Evolutionary conservation across 2,888 invertebrate genomes (phyloP).

Genomic region (Drosophila rellima): DNA sequence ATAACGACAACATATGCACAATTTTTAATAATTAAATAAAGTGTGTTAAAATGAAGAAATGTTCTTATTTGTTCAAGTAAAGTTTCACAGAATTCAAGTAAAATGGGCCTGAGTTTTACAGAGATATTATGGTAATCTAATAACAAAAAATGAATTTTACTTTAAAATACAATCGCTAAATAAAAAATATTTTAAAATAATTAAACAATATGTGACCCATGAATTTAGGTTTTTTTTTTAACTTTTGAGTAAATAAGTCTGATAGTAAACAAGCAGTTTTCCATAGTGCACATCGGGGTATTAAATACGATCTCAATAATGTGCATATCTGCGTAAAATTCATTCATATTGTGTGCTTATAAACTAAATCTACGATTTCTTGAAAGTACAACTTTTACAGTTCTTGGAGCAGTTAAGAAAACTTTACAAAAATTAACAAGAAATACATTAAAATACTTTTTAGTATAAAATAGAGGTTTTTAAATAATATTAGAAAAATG

Average conservation of each 20-base stretch:
- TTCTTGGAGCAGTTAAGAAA: background rate
- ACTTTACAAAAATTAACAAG: slow-evolving; percentile 2
- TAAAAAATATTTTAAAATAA: background rate
- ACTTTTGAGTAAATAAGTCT: background rate
- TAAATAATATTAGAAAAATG: background rate
- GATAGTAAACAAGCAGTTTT: background rate
- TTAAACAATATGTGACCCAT: background rate
- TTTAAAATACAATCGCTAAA: background rate
- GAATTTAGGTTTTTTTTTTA: background rate
- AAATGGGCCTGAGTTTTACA: slow-evolving; percentile 17
- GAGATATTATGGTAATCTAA: background rate
- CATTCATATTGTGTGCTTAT: background rate
- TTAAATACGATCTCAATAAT: background rate
- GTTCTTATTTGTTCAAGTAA: too few relatives aligned
- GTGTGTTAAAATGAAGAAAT: too few relatives aligned
- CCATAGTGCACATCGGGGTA: background rate
- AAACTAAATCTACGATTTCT: background rate
- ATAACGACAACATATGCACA: too few relatives aligned
- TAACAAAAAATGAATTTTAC: background rate
- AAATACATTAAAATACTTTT: background rate
- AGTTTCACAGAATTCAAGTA: background rate
- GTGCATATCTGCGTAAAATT: background rate
- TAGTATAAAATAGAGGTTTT: slow-evolving; percentile 6
- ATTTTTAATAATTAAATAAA: too few relatives aligned
- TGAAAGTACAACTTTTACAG: background rate